phyloP scores from a whole-genome alignment of 2,797 vertebrate genomes.

The Acipenser ruthenus region DNA sequence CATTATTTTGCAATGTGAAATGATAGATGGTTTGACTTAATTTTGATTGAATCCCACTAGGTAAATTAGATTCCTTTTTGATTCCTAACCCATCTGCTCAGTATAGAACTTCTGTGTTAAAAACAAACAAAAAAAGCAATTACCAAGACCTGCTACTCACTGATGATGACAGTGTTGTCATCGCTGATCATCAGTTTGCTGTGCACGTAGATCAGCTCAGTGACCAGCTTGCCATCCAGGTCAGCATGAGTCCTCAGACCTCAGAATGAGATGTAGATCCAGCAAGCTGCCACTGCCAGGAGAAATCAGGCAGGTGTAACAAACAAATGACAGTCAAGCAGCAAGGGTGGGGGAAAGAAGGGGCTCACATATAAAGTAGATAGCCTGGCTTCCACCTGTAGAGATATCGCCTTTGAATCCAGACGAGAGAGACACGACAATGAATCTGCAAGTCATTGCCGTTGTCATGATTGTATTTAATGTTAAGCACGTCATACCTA shows the following conservation, averaged over 20 bases:
- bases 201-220: constrained; percentile 41
- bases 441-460: background rate
- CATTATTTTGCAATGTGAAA: no score
- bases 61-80: no score
- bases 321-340: background rate
- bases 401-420: constrained; percentile 50
- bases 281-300: constrained; percentile 30
- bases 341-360: no score
- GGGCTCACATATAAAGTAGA: constrained; percentile 11
- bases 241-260: constrained; percentile 32
- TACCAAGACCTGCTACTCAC: constrained; percentile 10
- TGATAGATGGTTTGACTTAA: no score
- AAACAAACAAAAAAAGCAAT: no score
- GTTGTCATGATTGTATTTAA: no score
- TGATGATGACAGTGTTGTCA: constrained; percentile 36
- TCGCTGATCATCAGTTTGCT: constrained; percentile 38
- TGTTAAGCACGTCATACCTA: constrained; percentile 18
- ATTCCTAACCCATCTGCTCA: no score
- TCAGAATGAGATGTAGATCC: constrained; percentile 37
- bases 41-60: no score
- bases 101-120: no score
- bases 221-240: constrained; percentile 37
- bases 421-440: constrained; percentile 32
- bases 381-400: constrained; percentile 50
- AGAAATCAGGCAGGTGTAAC: constrained; percentile 4